Conservation (phyloP, 2,113 vertebrate species). For the Myotis davidii region DNA sequence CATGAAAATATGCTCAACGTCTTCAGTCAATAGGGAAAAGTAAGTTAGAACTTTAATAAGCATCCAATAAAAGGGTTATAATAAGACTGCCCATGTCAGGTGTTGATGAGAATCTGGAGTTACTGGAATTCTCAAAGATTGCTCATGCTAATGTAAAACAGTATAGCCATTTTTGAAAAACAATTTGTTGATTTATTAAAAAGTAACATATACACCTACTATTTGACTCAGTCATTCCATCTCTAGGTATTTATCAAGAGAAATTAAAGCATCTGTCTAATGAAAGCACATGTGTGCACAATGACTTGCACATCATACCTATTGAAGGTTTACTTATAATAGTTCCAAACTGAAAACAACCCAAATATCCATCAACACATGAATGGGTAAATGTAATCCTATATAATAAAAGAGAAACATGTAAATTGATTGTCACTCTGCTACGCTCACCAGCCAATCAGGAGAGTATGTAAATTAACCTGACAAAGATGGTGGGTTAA, state of each 20-base stretch:
- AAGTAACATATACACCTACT: not conserved
- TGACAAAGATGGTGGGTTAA: too few species aligned
- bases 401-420: too few species aligned
- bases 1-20: not conserved
- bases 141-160: not conserved
- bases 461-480: too few species aligned
- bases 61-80: slow-evolving; percentile 3
- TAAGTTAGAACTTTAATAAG: not conserved
- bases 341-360: not conserved
- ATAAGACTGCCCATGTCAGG: not conserved
- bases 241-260: not conserved
- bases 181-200: not conserved
- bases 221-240: not conserved
- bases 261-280: not conserved
- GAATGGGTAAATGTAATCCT: not conserved
- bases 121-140: not conserved
- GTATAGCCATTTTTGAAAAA: not conserved
- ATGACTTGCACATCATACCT: not conserved
- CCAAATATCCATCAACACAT: not conserved
- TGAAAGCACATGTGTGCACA: not conserved
- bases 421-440: too few species aligned
- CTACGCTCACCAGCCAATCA: too few species aligned
- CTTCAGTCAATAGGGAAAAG: not conserved
- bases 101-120: not conserved
- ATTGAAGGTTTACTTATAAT: not conserved